phyloP scores from a whole-genome alignment of 1,140 invertebrate species.

The Drosophila chauvacae region DNA sequence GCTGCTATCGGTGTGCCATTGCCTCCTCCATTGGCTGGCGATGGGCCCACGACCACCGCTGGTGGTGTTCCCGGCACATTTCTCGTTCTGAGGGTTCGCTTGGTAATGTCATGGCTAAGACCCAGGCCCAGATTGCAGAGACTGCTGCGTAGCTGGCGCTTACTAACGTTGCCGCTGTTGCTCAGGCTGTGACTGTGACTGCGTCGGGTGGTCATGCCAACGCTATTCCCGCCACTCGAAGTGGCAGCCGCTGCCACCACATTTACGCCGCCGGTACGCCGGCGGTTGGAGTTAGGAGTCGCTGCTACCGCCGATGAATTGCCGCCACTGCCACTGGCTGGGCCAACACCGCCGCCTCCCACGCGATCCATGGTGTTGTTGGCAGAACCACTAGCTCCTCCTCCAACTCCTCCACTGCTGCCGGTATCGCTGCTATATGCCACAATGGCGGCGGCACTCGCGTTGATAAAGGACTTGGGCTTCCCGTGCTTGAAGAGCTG shows the following conservation, averaged over 20 bases:
- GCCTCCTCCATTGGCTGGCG: constrained; percentile 21
- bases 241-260: constrained; percentile 25
- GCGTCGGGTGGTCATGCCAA: constrained; percentile 61
- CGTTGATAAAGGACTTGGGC: constrained; percentile 49
- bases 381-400: neutral
- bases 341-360: neutral
- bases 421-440: constrained; percentile 35
- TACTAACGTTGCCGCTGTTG: constrained; percentile 43
- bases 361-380: neutral
- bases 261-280: constrained; percentile 17
- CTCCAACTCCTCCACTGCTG: neutral
- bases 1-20: neutral
- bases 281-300: constrained; percentile 3
- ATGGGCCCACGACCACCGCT: neutral
- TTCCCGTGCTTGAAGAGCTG: constrained; percentile 63
- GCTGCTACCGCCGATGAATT: neutral
- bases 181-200: constrained; percentile 65
- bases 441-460: constrained; percentile 50
- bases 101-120: constrained; percentile 49
- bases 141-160: constrained; percentile 75
- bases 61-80: constrained; percentile 50
- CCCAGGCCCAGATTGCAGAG: constrained; percentile 43
- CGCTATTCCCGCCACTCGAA: neutral
- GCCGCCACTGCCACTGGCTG: constrained; percentile 7
- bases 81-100: constrained; percentile 71